Conservation (phyloP, 2,797 vertebrate genomes). For the Scleropages formosus region DNA sequence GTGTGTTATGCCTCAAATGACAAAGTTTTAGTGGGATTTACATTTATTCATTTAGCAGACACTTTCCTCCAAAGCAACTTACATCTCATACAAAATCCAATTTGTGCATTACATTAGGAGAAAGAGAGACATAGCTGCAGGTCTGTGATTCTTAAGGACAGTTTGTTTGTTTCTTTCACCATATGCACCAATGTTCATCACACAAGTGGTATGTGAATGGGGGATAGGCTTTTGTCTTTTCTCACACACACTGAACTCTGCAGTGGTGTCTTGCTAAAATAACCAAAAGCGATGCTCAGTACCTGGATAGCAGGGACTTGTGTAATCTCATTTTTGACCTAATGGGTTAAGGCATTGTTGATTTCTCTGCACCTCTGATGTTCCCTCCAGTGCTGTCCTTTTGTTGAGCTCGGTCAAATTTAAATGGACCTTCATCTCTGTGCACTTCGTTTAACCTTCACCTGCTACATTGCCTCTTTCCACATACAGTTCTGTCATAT, state of each 20-base stretch:
- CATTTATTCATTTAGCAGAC: too few species aligned
- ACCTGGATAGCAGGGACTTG: background rate
- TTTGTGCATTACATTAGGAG: too few species aligned
- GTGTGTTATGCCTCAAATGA: background rate
- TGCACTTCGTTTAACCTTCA: conserved; percentile 7
- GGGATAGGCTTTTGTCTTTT: background rate
- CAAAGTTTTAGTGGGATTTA: background rate
- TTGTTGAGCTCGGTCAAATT: background rate
- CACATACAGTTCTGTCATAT: too few species aligned
- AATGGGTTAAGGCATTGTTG: too few species aligned
- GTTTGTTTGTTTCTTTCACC: too few species aligned
- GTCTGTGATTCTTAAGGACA: too few species aligned
- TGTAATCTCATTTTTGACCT: background rate
- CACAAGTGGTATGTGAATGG: too few species aligned
- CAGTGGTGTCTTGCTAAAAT: background rate
- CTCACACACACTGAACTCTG: background rate
- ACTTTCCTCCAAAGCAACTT: too few species aligned
- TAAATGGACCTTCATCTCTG: conserved; percentile 1
- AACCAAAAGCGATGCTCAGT: background rate
- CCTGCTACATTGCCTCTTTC: background rate
- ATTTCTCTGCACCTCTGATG: too few species aligned
- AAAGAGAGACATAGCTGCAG: too few species aligned
- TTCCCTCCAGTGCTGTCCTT: background rate
- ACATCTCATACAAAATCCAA: too few species aligned
- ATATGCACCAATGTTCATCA: too few species aligned